phyloP scores from a whole-genome alignment of 2,113 vertebrate genomes.

The Stictonetta naevosa region DNA sequence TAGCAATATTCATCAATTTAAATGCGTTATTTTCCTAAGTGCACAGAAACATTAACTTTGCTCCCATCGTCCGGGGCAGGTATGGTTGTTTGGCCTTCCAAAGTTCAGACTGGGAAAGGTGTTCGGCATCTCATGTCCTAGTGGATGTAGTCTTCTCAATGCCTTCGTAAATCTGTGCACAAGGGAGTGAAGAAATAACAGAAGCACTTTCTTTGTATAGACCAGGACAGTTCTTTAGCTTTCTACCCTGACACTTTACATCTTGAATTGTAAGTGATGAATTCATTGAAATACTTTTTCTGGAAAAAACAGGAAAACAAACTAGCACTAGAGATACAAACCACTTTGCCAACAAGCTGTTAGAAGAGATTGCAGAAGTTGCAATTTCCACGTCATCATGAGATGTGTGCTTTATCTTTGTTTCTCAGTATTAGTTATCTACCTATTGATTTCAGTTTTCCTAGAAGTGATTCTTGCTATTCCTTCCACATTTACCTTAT shows the following conservation, averaged over 20 bases:
- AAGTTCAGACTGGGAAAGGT: not conserved
- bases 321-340: not conserved
- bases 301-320: not conserved
- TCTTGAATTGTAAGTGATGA: not conserved
- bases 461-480: not conserved
- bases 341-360: not conserved
- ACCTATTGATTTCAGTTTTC: not conserved
- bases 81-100: not conserved
- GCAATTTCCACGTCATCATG: not conserved
- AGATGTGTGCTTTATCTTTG: not conserved
- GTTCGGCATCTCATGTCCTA: rapidly evolving
- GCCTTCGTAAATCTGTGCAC: not conserved
- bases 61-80: not conserved
- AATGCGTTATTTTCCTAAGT: not conserved
- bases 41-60: not conserved
- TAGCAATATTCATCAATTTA: not conserved
- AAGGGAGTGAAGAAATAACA: not conserved
- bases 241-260: not conserved
- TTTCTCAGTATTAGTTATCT: not conserved
- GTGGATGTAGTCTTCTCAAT: not conserved
- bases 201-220: not conserved
- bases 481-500: not conserved
- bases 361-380: not conserved
- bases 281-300: not conserved
- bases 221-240: not conserved